These are phyloP conservation scores for Himalopsyche kuldschensis DNA, from an alignment of 2,888 invertebrate genomes.

Conservation along the genomic window DNA sequence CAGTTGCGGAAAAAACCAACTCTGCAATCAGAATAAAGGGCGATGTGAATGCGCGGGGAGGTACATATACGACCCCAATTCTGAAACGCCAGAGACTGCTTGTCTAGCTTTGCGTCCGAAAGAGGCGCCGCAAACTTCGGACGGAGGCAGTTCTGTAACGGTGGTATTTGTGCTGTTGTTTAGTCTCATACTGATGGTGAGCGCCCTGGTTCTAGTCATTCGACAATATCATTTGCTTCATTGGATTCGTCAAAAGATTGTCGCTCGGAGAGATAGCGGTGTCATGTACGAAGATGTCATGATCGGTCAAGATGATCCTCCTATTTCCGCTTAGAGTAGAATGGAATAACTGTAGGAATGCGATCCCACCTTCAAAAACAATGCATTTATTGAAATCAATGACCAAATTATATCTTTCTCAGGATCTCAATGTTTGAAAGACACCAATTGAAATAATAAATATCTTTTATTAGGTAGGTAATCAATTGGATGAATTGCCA, in stretches of 20 bases:
- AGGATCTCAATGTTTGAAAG: conserved; percentile 20
- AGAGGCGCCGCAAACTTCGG: conserved; percentile 46
- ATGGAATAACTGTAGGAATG: not conserved
- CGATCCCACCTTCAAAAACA: not conserved
- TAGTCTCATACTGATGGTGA: conserved; percentile 50
- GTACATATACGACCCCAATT: conserved; percentile 20
- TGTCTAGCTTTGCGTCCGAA: conserved; percentile 43
- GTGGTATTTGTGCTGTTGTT: conserved; percentile 50
- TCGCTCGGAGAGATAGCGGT: conserved; percentile 51
- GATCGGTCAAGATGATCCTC: conserved; percentile 59
- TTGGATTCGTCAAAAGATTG: conserved; percentile 52
- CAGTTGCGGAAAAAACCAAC: conserved; percentile 44
- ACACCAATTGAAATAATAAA: conserved; percentile 12
- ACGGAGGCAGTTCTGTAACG: conserved; percentile 43
- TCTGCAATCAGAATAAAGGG: conserved; percentile 46
- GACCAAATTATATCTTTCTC: not conserved
- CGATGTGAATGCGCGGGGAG: conserved; percentile 46
- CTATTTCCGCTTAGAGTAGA: conserved; percentile 50
- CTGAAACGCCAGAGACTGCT: conserved; percentile 42
- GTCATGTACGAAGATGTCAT: conserved; percentile 60
- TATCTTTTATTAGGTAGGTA: not conserved
- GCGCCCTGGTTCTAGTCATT: conserved; percentile 52
- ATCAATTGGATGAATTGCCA: not conserved
- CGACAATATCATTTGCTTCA: conserved; percentile 55
- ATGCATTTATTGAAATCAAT: not conserved